phyloP scores from a whole-genome alignment of 2,113 vertebrate species.

The Cephalopterus ornatus region DNA sequence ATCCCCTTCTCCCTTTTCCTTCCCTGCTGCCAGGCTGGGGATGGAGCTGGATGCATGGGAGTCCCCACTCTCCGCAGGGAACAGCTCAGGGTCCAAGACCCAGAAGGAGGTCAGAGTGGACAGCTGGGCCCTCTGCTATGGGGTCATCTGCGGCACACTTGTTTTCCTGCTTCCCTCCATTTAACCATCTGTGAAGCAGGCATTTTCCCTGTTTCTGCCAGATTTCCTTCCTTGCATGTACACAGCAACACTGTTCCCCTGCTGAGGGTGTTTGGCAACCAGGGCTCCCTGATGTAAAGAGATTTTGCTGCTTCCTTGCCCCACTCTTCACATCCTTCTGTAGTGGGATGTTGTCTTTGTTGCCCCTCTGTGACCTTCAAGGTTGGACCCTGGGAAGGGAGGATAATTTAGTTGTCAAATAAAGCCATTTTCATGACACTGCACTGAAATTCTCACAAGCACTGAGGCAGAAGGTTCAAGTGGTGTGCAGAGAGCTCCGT shows the following conservation, averaged over 20 bases:
- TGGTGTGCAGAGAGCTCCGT: neutral
- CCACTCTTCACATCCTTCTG: fast-evolving
- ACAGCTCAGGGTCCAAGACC: neutral
- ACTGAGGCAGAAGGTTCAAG: neutral
- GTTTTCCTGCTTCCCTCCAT: neutral
- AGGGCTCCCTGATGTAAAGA: neutral
- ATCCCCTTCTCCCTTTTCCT: neutral
- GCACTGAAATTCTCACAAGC: neutral
- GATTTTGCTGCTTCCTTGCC: neutral
- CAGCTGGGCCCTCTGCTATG: neutral
- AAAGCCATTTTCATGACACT: neutral
- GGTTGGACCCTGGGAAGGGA: fast-evolving
- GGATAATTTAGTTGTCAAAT: neutral
- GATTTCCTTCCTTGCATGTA: neutral
- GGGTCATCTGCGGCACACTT: neutral
- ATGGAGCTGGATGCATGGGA: neutral
- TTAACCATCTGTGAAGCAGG: neutral
- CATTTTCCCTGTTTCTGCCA: neutral
- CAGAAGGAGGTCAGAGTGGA: neutral
- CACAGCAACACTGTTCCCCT: neutral
- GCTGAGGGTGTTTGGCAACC: neutral
- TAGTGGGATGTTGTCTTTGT: fast-evolving
- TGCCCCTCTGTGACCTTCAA: fast-evolving
- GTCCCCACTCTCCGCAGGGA: neutral
- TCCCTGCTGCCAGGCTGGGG: neutral